These are phyloP conservation scores for Drosophila buzzatii DNA, from an alignment of 2,888 invertebrate genomes.

Conservation along the genomic window DNA sequence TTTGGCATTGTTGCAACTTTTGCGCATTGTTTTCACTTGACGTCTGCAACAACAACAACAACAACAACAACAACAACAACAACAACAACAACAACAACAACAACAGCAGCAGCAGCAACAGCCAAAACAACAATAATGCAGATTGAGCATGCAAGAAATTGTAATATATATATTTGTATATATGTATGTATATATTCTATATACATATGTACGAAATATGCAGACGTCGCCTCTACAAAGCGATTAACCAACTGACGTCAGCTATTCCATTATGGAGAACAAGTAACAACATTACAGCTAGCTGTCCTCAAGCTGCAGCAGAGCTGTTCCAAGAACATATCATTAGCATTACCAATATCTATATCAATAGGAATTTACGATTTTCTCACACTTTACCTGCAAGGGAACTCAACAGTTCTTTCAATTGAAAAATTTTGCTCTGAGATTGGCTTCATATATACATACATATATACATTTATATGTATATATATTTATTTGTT, in stretches of 20 bases:
- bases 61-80: constrained; percentile 2
- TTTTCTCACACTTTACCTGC: neutral
- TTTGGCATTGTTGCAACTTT: constrained; percentile 71
- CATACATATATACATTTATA: neutral
- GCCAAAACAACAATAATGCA: constrained; percentile 3
- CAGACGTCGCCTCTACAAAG: constrained; percentile 1
- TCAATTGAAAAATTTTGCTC: too few species aligned
- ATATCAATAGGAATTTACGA: neutral
- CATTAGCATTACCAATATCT: neutral
- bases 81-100: constrained; percentile 4
- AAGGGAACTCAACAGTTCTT: neutral
- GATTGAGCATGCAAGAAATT: constrained; percentile 18
- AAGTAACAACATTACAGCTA: neutral
- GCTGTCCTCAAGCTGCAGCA: neutral
- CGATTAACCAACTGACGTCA: constrained; percentile 41
- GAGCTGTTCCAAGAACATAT: neutral
- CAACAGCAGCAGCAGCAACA: constrained; percentile 1
- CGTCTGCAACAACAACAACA: constrained; percentile 9
- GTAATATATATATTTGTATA: neutral
- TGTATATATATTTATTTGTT: neutral
- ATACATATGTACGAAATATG: constrained; percentile 2
- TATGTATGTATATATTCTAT: neutral
- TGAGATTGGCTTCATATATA: neutral
- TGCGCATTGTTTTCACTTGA: constrained; percentile 58
- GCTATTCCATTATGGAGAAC: constrained; percentile 6